Base-by-base conservation (phyloP, 2,797 vertebrate genomes). In the Lagodon rhomboides region DNA sequence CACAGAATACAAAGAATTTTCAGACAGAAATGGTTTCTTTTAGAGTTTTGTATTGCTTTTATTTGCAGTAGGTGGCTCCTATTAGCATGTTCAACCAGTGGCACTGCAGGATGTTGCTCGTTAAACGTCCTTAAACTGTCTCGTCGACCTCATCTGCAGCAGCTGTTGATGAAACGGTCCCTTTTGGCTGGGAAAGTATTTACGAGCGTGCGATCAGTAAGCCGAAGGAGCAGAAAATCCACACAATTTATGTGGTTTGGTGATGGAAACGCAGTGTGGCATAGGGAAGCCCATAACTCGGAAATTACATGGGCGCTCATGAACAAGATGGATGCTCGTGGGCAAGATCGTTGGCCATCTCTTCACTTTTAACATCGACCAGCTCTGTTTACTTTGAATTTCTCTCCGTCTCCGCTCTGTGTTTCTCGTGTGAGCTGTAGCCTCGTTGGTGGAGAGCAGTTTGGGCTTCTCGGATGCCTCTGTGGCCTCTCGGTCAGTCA, bases 221-320 rank as follows among this genome's bases (percentile, higher is more conserved):
- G 72, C 71, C 23, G 59, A 46, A 49, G 23, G 18, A 54, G 38
- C 38, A 44, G 43, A 73, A 66, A 46, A 34, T 79, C 73, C 70
- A 16, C 50, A 58, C 64, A 73, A 53, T 78, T 82, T 41, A 77
- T 86, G 81, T 82, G 86, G 80, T 86, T 66, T 78, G 59, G 65
- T 86, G 83, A 89, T 85, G 90, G 84, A 89, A 92, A 89, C 79
- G 46, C 68, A 63, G 34, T 69, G 79, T 75, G 79, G 80, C 68
- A 74, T 58, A 47, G 61, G 77, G 79, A 77, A 85, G 77, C 63
- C 80, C 73, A 30, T 77, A 84, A 82, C 60, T 86, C 49, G 49
- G 68, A 87, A 82, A 87, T 80, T 67, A 82, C 80, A 84, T 20
- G 18, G 62, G 73, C 20, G 66, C 65, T 73, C 69, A 62, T n/a